Percentiles rank a stretch among this genome's conserved stretches.
phyloP scores from a whole-genome alignment of 1,140 invertebrate genomes.

The Kradibia gibbosae region DNA sequence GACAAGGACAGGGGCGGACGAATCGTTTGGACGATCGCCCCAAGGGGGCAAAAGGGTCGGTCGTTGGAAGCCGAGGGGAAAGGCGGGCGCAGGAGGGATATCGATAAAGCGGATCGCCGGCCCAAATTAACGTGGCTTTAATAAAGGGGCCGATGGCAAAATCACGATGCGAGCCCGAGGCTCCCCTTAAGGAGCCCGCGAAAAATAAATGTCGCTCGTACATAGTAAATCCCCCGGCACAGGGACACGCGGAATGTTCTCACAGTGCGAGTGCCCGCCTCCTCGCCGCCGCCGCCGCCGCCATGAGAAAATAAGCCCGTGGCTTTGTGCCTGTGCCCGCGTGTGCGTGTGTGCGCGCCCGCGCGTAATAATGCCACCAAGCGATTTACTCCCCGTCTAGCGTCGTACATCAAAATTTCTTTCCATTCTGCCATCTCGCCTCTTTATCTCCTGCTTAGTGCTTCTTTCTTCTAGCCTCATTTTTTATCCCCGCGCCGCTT shows the following conservation, averaged over 20 bases:
- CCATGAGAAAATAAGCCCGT: slow-evolving; percentile 30
- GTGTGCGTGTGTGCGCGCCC: not conserved
- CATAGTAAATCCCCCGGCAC: slow-evolving; percentile 31
- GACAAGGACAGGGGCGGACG: no score
- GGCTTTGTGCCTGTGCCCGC: slow-evolving; percentile 18
- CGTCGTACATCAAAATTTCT: slow-evolving; percentile 49
- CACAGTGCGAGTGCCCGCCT: slow-evolving; percentile 20
- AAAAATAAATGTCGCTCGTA: slow-evolving; percentile 42
- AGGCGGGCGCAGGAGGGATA: not conserved
- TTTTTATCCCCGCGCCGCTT: slow-evolving; percentile 33
- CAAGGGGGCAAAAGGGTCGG: no score
- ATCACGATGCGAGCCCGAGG: not conserved
- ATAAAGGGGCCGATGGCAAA: not conserved
- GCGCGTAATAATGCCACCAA: slow-evolving; percentile 40
- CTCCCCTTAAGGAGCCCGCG: not conserved
- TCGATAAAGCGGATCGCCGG: not conserved
- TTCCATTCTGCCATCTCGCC: slow-evolving; percentile 23
- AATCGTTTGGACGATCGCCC: no score
- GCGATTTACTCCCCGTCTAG: slow-evolving; percentile 36
- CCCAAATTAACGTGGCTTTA: slow-evolving; percentile 10
- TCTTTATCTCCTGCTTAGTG: slow-evolving; percentile 41
- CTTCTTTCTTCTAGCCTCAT: slow-evolving; percentile 29
- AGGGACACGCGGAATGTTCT: slow-evolving; percentile 42
- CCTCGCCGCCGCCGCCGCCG: not conserved
- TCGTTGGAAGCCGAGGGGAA: not conserved